Conservation (phyloP, 1,140 invertebrate species). For the Solenopsis fugax region DNA sequence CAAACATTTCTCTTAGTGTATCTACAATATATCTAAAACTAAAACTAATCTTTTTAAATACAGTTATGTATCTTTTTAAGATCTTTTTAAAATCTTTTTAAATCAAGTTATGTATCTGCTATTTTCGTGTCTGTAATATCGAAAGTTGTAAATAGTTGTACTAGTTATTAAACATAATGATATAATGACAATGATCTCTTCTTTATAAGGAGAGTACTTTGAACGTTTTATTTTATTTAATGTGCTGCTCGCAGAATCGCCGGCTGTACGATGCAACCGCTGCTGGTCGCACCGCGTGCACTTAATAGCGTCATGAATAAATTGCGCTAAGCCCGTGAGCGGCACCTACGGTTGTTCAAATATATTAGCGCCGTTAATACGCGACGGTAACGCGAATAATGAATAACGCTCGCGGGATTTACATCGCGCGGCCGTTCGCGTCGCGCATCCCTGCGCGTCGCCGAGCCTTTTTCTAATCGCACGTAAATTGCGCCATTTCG, state of each 20-base stretch:
- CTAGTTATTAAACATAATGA: slow-evolving; percentile 23
- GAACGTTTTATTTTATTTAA: not conserved
- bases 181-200: not conserved
- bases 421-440: slow-evolving; percentile 36
- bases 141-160: not conserved
- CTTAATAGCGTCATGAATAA: slow-evolving; percentile 63
- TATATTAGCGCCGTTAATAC: slow-evolving; percentile 63
- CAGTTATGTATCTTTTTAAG: not conserved
- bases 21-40: not conserved
- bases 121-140: not conserved
- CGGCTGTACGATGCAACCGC: not conserved
- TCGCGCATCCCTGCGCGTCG: slow-evolving; percentile 42
- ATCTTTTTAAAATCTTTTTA: not conserved
- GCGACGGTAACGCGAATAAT: slow-evolving; percentile 61
- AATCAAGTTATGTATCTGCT: not conserved
- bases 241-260: not conserved
- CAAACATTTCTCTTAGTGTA: no score
- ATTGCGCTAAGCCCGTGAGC: slow-evolving; percentile 44
- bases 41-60: no score
- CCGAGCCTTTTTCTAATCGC: slow-evolving; percentile 63
- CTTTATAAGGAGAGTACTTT: not conserved
- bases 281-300: not conserved
- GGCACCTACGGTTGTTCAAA: slow-evolving; percentile 58
- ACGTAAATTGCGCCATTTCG: slow-evolving; percentile 69
- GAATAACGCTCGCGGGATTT: slow-evolving; percentile 56